phyloP scores from a whole-genome alignment of 2,888 invertebrate genomes.

The Sesia bembeciformis region DNA sequence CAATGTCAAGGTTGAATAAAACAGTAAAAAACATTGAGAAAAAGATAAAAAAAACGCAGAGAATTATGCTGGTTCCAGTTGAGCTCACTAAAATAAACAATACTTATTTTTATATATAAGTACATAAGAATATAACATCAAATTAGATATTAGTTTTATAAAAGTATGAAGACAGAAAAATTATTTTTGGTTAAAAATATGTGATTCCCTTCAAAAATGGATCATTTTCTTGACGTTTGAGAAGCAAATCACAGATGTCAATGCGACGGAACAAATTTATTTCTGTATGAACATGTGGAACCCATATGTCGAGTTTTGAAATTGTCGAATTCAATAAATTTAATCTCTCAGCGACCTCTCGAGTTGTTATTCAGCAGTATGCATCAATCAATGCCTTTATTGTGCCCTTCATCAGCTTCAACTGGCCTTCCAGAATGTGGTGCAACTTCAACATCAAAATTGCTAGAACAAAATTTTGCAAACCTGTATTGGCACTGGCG shows the following conservation, averaged over 20 bases:
- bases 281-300: background rate
- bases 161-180: no score
- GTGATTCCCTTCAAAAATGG: slow-evolving; percentile 10
- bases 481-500: slow-evolving; percentile 3
- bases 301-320: slow-evolving; percentile 10
- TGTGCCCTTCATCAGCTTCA: slow-evolving; percentile 10
- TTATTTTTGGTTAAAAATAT: no score
- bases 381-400: slow-evolving; percentile 15
- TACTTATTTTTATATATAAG: no score
- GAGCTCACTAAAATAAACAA: no score
- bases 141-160: no score
- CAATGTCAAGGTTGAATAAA: no score
- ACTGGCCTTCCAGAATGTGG: slow-evolving; percentile 11
- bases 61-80: no score
- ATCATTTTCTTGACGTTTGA: slow-evolving; percentile 11
- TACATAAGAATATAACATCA: no score
- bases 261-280: slow-evolving; percentile 3
- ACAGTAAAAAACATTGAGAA: no score
- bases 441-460: slow-evolving; percentile 16
- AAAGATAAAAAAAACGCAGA: no score
- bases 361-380: slow-evolving; percentile 14
- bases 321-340: slow-evolving; percentile 7
- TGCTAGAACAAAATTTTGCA: slow-evolving; percentile 15
- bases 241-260: slow-evolving; percentile 10
- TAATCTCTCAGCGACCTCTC: slow-evolving; percentile 14